These are phyloP conservation scores for Threskiornis aethiopicus DNA, from an alignment of 2,797 vertebrate species.

Conservation along the genomic window DNA sequence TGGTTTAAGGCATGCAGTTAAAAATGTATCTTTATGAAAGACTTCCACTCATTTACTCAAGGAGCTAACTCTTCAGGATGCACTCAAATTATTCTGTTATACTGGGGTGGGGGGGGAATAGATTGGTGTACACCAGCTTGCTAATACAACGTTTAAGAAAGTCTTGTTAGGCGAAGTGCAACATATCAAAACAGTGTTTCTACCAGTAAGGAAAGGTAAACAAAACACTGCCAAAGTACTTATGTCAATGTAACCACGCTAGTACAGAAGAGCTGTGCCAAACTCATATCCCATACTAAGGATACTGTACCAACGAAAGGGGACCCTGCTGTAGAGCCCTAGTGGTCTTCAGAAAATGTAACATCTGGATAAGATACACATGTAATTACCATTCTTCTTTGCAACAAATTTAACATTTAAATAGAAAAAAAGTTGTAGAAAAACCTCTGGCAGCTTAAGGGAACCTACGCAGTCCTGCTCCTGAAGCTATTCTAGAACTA, in stretches of 20 bases:
- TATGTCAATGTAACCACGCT: background rate
- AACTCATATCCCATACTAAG: background rate
- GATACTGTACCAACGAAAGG: background rate
- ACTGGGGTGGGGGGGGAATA: background rate
- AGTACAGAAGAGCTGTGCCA: background rate
- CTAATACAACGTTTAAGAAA: background rate
- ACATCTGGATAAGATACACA: rapidly evolving
- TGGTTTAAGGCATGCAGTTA: background rate
- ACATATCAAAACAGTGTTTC: background rate
- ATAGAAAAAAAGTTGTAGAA: background rate
- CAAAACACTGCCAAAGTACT: background rate
- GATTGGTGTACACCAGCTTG: background rate
- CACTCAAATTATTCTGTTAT: background rate
- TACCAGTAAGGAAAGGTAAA: background rate
- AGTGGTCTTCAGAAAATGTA: background rate
- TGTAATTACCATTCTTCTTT: background rate
- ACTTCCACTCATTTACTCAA: background rate
- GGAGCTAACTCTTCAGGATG: background rate
- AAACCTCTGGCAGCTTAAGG: background rate
- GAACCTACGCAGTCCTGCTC: background rate
- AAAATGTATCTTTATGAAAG: background rate
- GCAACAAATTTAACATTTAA: background rate
- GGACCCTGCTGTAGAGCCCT: rapidly evolving
- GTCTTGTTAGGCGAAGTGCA: background rate
- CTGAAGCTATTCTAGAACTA: background rate